phyloP scores from a whole-genome alignment of 2,888 invertebrate genomes.

The Ditylenchus weischeri region DNA sequence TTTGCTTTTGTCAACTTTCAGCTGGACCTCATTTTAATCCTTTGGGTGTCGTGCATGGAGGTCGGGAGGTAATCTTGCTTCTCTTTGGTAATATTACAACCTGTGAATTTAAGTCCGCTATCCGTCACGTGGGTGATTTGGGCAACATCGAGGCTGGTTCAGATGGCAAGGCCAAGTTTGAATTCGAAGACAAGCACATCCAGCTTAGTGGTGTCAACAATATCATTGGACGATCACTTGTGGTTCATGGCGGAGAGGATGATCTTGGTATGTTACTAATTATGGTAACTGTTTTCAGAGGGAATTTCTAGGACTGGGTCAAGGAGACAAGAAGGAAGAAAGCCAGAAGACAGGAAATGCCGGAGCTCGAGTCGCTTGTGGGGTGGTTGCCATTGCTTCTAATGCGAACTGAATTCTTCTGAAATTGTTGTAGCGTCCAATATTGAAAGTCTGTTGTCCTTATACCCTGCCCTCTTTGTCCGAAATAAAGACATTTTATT shows the following conservation, averaged over 20 bases:
- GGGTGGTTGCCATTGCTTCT: constrained; percentile 39
- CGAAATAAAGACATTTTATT: no score
- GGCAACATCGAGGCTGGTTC: constrained; percentile 52
- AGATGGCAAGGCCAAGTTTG: constrained; percentile 51
- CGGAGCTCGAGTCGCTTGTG: constrained; percentile 60
- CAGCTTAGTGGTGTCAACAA: constrained; percentile 43
- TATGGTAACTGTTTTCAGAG: background rate
- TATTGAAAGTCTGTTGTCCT: no score
- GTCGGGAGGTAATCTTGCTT: constrained; percentile 44
- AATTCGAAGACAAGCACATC: constrained; percentile 47
- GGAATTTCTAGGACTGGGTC: constrained; percentile 43
- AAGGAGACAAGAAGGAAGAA: constrained; percentile 53
- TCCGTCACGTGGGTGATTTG: constrained; percentile 57
- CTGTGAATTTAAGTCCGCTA: constrained; percentile 41
- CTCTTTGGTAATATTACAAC: background rate
- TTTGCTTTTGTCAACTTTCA: no score
- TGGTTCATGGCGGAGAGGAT: constrained; percentile 58
- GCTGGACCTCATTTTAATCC: constrained; percentile 61
- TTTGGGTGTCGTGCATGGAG: constrained; percentile 58
- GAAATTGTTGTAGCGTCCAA: no score
- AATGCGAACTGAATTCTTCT: background rate
- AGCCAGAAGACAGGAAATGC: constrained; percentile 60
- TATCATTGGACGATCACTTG: constrained; percentile 56
- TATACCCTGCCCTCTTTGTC: no score
- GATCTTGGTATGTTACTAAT: constrained; percentile 56